phyloP scores from a whole-genome alignment of 2,888 invertebrate species.

The Cremastinae sp. region DNA sequence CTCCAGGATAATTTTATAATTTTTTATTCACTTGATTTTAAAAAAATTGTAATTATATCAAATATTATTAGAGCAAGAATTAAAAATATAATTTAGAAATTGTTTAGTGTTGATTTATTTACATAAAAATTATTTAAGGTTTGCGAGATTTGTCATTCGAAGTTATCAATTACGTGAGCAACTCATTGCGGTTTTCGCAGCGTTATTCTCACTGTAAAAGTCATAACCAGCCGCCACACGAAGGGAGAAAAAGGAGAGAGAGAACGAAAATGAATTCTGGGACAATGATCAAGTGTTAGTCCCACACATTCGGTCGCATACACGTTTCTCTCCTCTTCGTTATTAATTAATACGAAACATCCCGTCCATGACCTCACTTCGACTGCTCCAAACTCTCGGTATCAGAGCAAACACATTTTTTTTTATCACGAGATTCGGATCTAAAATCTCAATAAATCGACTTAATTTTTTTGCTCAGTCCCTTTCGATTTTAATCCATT shows the following conservation, averaged over 20 bases:
- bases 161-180: too few species aligned
- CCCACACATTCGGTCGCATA: not conserved
- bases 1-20: too few species aligned
- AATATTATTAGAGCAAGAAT: too few species aligned
- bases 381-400: conserved; percentile 8
- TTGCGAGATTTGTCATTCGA: too few species aligned
- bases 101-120: too few species aligned
- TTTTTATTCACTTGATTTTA: too few species aligned
- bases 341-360: conserved; percentile 39
- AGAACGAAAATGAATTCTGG: conserved; percentile 9
- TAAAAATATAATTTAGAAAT: too few species aligned
- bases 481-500: too few species aligned
- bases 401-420: not conserved
- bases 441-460: not conserved
- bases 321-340: not conserved
- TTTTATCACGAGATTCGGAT: not conserved
- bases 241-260: not conserved
- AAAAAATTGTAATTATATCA: too few species aligned
- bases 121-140: too few species aligned
- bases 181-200: too few species aligned
- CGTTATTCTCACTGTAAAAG: not conserved
- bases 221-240: not conserved
- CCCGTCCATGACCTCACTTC: conserved; percentile 34
- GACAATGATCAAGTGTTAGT: conserved; percentile 11
- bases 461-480: too few species aligned